Evolutionary conservation across 2,888 invertebrate species (phyloP).

Genomic region (Sphinx pinastri): DNA sequence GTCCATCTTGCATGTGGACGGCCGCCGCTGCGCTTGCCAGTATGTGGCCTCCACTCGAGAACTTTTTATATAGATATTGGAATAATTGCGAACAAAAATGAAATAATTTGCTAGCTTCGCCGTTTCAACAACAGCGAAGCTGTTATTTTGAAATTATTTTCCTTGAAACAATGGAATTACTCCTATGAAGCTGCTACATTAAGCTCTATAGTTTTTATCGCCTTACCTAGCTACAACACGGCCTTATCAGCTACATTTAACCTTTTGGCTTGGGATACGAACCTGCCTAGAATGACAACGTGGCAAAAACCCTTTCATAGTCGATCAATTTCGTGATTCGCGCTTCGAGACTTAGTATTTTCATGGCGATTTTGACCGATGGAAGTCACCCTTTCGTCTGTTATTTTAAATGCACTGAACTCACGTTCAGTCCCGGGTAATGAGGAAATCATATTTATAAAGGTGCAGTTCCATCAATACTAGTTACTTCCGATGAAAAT

Average conservation of each 20-base stretch:
- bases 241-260: not conserved
- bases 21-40: too few species aligned
- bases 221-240: not conserved
- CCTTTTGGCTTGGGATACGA: not conserved
- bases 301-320: not conserved
- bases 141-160: too few species aligned
- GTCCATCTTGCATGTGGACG: too few species aligned
- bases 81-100: too few species aligned
- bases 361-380: not conserved
- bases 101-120: too few species aligned
- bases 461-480: not conserved
- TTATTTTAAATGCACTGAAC: not conserved
- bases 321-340: not conserved
- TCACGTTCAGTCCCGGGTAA: not conserved
- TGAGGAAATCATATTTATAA: not conserved
- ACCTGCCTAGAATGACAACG: not conserved
- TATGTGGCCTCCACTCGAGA: too few species aligned
- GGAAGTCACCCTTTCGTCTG: not conserved
- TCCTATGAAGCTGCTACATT: too few species aligned
- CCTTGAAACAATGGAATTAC: too few species aligned
- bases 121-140: too few species aligned
- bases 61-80: too few species aligned
- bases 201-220: not conserved
- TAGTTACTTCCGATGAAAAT: not conserved
- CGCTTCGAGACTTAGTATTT: not conserved